phyloP scores from a whole-genome alignment of 2,888 invertebrate species.

The Brachyptera putata region DNA sequence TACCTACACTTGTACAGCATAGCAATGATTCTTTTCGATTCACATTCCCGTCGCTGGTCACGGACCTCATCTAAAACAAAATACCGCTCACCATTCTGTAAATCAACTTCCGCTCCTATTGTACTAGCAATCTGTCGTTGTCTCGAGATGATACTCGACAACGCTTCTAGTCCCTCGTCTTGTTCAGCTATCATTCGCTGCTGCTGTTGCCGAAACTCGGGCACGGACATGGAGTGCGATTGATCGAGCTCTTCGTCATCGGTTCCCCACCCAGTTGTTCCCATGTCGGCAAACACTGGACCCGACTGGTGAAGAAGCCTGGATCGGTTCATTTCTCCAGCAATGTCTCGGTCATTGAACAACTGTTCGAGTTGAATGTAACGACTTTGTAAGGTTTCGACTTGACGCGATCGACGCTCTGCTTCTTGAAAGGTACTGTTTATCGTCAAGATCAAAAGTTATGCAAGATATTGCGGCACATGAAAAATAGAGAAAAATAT shows the following conservation, averaged over 20 bases:
- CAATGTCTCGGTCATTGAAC: constrained; percentile 40
- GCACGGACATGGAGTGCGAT: constrained; percentile 42
- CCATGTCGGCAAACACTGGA: constrained; percentile 46
- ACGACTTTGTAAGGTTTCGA: constrained; percentile 58
- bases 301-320: constrained; percentile 17
- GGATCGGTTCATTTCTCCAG: neutral
- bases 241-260: constrained; percentile 41
- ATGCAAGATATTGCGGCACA: no score
- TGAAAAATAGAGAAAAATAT: no score
- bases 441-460: neutral
- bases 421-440: constrained; percentile 48
- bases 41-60: no score
- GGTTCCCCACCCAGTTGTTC: constrained; percentile 47
- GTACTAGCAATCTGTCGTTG: constrained; percentile 72
- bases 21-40: no score
- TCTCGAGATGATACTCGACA: constrained; percentile 67
- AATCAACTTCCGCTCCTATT: constrained; percentile 69
- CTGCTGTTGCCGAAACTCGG: constrained; percentile 55
- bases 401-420: constrained; percentile 56
- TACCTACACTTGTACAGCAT: no score
- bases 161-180: constrained; percentile 68
- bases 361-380: constrained; percentile 53
- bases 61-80: neutral
- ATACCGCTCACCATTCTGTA: constrained; percentile 63
- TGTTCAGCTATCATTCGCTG: constrained; percentile 63